Conservation (phyloP, 2,888 invertebrate species). For the Tenodera sinensis region DNA sequence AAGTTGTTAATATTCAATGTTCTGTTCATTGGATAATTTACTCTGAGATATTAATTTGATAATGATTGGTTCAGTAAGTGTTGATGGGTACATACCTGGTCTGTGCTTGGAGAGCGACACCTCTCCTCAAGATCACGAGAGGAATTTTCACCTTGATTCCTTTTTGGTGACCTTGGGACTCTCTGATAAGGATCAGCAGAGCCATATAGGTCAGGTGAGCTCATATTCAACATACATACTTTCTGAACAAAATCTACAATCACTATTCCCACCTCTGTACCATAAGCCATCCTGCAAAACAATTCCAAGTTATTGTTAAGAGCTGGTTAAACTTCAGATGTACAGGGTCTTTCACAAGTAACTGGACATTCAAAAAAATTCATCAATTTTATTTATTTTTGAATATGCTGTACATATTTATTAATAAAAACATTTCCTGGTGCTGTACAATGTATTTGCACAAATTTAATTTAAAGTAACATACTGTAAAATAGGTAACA, state of each 20-base stretch:
- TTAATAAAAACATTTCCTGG: too few species aligned
- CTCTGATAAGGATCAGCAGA: constrained; percentile 82
- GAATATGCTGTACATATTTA: too few species aligned
- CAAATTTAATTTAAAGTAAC: too few species aligned
- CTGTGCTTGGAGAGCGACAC: constrained; percentile 73
- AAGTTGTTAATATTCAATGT: not conserved
- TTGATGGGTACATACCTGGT: constrained; percentile 63
- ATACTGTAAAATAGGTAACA: too few species aligned
- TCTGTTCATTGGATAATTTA: not conserved
- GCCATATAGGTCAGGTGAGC: constrained; percentile 88
- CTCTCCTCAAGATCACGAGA: constrained; percentile 54
- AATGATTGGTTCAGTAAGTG: not conserved
- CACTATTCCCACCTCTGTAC: constrained; percentile 93
- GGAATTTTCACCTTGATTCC: constrained; percentile 41
- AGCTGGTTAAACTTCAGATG: too few species aligned
- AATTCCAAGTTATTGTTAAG: not conserved
- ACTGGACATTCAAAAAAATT: too few species aligned
- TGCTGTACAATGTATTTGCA: too few species aligned
- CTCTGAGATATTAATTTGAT: not conserved
- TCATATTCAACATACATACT: constrained; percentile 81
- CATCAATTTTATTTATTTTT: too few species aligned
- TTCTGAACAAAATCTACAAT: constrained; percentile 93
- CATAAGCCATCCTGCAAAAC: constrained; percentile 84
- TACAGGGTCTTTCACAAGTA: too few species aligned
- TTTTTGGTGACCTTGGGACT: constrained; percentile 73